These are phyloP conservation scores for Microcebus tavaratra DNA, from an alignment of 2,113 vertebrate genomes.

Conservation along the genomic window DNA sequence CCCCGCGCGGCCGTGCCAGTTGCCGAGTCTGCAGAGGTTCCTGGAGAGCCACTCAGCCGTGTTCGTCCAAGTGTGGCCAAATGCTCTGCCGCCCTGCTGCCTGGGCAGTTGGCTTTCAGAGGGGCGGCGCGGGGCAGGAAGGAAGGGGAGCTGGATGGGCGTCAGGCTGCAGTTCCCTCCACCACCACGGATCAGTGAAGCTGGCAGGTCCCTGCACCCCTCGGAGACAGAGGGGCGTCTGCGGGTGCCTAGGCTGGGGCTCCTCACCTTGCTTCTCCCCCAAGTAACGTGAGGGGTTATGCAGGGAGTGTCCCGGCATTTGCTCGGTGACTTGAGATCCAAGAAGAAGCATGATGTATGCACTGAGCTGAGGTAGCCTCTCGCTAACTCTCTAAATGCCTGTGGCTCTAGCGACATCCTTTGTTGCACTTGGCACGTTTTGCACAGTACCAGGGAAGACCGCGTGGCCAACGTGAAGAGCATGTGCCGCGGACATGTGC, in stretches of 20 bases:
- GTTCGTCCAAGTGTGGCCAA: rapidly evolving
- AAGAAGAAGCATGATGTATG: rapidly evolving
- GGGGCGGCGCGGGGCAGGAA: too few species aligned
- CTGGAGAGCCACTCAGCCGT: rapidly evolving
- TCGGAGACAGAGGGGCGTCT: rapidly evolving
- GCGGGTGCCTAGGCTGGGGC: rapidly evolving
- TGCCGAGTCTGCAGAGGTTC: rapidly evolving
- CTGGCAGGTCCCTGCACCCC: rapidly evolving
- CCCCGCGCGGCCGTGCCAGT: rapidly evolving
- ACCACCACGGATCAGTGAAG: neutral
- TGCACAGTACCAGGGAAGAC: neutral
- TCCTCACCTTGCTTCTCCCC: rapidly evolving
- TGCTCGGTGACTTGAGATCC: neutral
- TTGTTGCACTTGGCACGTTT: neutral
- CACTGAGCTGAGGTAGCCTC: rapidly evolving
- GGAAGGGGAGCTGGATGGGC: rapidly evolving
- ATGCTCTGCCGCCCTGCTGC: neutral
- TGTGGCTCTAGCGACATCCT: rapidly evolving
- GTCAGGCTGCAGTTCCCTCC: rapidly evolving
- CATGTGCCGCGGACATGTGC: rapidly evolving
- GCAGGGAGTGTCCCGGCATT: rapidly evolving
- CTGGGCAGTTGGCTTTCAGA: neutral
- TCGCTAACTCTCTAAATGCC: rapidly evolving
- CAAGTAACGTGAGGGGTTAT: rapidly evolving
- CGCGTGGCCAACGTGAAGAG: neutral